These are phyloP conservation scores for Narcine bancroftii DNA, from an alignment of 2,113 vertebrate genomes.

Conservation along the genomic window DNA sequence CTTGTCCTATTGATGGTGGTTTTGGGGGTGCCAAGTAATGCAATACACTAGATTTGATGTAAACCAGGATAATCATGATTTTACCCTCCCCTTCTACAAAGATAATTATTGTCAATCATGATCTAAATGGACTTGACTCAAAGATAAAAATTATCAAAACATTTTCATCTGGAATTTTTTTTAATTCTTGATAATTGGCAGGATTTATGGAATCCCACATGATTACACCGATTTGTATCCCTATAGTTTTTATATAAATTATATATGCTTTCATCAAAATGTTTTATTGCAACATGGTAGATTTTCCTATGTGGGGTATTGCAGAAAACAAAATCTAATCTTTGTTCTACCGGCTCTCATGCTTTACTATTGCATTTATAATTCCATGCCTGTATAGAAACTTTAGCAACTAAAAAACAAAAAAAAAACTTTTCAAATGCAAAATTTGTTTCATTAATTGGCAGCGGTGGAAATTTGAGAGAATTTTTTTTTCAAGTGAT, in stretches of 20 bases:
- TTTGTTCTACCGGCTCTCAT: slow-evolving; percentile 15
- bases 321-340: not conserved
- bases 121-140: not conserved
- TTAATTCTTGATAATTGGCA: slow-evolving; percentile 20
- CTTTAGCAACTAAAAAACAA: not conserved
- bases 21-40: not conserved
- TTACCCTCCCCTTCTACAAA: too few species aligned
- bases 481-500: not conserved
- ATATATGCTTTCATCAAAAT: slow-evolving; percentile 6
- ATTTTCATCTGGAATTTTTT: not conserved
- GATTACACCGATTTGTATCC: slow-evolving; percentile 26
- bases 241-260: slow-evolving; percentile 30
- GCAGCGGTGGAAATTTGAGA: not conserved
- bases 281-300: slow-evolving; percentile 11
- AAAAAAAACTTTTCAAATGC: not conserved
- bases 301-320: not conserved
- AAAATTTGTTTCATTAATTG: not conserved
- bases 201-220: slow-evolving; percentile 1
- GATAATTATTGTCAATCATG: slow-evolving; percentile 22
- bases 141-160: not conserved
- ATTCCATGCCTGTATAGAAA: not conserved
- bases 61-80: slow-evolving; percentile 31
- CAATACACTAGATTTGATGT: not conserved
- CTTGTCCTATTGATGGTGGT: not conserved
- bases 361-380: slow-evolving; percentile 11